These are phyloP conservation scores for Tetraodon nigroviridis DNA, from an alignment of 2,113 vertebrate genomes.

Conservation along the genomic window DNA sequence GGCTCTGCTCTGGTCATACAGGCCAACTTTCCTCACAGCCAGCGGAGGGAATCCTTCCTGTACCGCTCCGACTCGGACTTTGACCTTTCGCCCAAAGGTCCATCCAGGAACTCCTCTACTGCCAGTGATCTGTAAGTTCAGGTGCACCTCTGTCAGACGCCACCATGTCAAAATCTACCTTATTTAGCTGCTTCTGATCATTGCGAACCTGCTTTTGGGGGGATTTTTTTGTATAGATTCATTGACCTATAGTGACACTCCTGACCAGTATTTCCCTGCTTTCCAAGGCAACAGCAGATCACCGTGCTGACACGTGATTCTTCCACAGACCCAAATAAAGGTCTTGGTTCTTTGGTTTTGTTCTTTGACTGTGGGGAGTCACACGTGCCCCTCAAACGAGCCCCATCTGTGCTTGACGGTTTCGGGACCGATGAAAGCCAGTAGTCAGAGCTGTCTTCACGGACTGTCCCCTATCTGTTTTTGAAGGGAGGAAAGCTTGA, in stretches of 20 bases:
- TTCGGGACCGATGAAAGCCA: conserved; percentile 25
- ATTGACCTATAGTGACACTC: too few relatives aligned
- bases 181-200: too few relatives aligned
- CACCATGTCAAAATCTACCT: background rate
- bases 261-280: too few relatives aligned
- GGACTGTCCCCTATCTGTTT: conserved; percentile 64
- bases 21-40: conserved; percentile 79
- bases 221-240: too few relatives aligned
- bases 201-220: too few relatives aligned
- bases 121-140: conserved; percentile 87
- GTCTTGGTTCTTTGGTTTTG: conserved; percentile 4
- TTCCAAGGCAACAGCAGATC: too few relatives aligned
- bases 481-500: conserved; percentile 79
- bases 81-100: conserved; percentile 85
- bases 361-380: conserved; percentile 24
- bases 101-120: conserved; percentile 85
- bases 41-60: conserved; percentile 89
- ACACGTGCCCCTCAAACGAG: conserved; percentile 11
- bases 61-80: conserved; percentile 93
- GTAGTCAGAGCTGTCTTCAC: conserved; percentile 47
- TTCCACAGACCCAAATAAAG: too few relatives aligned
- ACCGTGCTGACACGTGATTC: too few relatives aligned
- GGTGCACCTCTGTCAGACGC: background rate
- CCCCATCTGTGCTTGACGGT: conserved; percentile 1
- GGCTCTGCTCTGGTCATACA: conserved; percentile 79